A percentile compares a stretch with the other conserved stretches of the same genome.
These are phyloP conservation scores for Eonycteris spelaea DNA, from an alignment of 2,113 vertebrate genomes.

Conservation along the genomic window DNA sequence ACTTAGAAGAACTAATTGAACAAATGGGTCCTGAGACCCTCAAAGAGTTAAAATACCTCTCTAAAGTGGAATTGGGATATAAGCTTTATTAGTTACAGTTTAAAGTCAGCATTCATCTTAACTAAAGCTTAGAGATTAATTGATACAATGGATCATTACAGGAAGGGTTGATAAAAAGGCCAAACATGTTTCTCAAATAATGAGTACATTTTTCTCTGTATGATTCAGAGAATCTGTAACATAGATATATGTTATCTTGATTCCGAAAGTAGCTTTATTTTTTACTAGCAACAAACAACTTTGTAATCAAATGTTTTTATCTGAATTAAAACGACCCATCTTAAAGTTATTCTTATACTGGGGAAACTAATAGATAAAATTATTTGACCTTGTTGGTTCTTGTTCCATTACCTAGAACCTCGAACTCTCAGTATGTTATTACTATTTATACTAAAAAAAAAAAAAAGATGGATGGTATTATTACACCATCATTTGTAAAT, in stretches of 20 bases:
- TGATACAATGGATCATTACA: neutral
- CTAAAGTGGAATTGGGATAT: neutral
- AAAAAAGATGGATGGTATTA: neutral
- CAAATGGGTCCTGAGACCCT: neutral
- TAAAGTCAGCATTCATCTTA: neutral
- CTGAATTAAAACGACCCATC: neutral
- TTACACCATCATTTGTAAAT: neutral
- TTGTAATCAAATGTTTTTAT: neutral
- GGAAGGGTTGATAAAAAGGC: neutral
- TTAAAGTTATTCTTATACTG: neutral
- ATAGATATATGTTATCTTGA: neutral
- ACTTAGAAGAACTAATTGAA: neutral
- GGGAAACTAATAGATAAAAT: neutral
- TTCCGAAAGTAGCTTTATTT: conserved; percentile 24
- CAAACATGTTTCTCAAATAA: neutral
- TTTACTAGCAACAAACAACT: neutral
- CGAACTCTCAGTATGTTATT: neutral
- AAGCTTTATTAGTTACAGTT: conserved; percentile 12
- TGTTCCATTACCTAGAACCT: neutral
- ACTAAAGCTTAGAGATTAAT: neutral
- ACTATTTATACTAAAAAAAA: neutral
- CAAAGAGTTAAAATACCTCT: neutral
- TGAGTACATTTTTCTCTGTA: neutral
- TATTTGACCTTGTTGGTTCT: neutral
- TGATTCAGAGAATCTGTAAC: neutral